phyloP scores from a whole-genome alignment of 2,113 vertebrate genomes.

The Passerina amoena region DNA sequence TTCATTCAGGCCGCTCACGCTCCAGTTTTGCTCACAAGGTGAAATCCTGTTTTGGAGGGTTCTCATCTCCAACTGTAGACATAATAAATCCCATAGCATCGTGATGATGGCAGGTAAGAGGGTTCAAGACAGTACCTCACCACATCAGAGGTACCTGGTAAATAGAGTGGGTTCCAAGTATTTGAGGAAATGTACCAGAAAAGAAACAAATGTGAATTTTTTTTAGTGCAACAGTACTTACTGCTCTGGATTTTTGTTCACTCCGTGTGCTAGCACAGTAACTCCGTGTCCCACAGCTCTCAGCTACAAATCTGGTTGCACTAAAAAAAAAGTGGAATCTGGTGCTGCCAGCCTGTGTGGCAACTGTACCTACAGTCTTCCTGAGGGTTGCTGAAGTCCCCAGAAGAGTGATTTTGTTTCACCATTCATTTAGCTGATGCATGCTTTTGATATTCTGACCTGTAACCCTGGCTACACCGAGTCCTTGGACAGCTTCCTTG shows the following conservation, averaged over 20 bases:
- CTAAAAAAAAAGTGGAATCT: not conserved
- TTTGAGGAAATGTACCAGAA: slow-evolving; percentile 25
- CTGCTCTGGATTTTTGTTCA: slow-evolving; percentile 49
- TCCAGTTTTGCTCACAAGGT: not conserved
- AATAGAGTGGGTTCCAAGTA: not conserved
- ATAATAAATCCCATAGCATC: slow-evolving; percentile 45
- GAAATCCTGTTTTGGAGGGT: slow-evolving; percentile 18
- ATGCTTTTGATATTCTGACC: slow-evolving; percentile 65
- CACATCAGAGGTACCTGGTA: not conserved
- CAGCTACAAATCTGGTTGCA: slow-evolving; percentile 26
- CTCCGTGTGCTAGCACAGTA: slow-evolving; percentile 41
- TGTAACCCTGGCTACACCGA: slow-evolving; percentile 28
- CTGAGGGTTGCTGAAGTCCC: slow-evolving; percentile 29
- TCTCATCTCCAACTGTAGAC: not conserved
- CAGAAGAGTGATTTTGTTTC: slow-evolving; percentile 40
- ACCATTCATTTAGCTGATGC: slow-evolving; percentile 42
- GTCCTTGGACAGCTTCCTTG: slow-evolving; percentile 37
- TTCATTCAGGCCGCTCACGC: not conserved
- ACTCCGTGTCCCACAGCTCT: slow-evolving; percentile 52
- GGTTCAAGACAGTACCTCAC: slow-evolving; percentile 23
- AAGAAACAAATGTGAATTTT: not conserved
- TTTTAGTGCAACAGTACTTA: slow-evolving; percentile 43
- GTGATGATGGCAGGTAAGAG: slow-evolving; percentile 27
- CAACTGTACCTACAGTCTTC: slow-evolving; percentile 59
- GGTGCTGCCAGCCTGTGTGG: slow-evolving; percentile 53